Base-by-base conservation (phyloP, 2,113 vertebrate genomes). In the Platichthys flesus region DNA sequence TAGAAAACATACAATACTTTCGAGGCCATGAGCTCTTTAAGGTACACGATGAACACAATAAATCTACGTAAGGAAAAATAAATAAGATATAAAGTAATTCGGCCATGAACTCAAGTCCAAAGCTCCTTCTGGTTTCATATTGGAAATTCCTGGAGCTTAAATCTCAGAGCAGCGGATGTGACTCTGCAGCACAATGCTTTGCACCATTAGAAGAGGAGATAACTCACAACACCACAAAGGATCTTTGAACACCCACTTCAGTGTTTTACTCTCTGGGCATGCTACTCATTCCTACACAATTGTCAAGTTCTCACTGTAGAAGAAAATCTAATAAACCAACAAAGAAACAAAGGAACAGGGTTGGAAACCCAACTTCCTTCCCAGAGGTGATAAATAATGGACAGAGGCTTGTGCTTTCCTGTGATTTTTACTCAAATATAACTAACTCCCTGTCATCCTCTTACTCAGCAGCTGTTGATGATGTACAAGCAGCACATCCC, bases 401-500 rank as follows among this genome's bases (percentile, higher is more conserved):
- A 54, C 14, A 58, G 15, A 59, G 31, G 62, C 71, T 20, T 9
- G n/a, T n/a, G 20, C 4, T 20, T n/a, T 20, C 51, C n/a, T 54
- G 14, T 8, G 51, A 54, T 54, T 54, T 20, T 54, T 4, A 18
- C 45, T 16, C 14, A 49, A 40, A 3, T 54, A 13, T 4, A 52
- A 28, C 55, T 4, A 47, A 28, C 55, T 74, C 51, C 37, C 9
- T 65, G 28, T 21, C 62, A 9, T 31, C 62, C 1, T 9, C 7
- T 9, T 66, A 59, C 31, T 73, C 54, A 52, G 71, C 45, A 71
- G 60, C 59, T 66, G 55, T 47, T 66, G 12, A 31, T 31, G 31
- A 7, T 31, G 31, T 58, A 28, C 26, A 54, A 54, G 20, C 51
- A 54, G 20, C 71, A 65, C 21, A 55, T 77, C 35, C 58, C 58